Evolutionary conservation across 2,888 invertebrate genomes (phyloP).

Genomic region (Elaeidobius kamerunicus): DNA sequence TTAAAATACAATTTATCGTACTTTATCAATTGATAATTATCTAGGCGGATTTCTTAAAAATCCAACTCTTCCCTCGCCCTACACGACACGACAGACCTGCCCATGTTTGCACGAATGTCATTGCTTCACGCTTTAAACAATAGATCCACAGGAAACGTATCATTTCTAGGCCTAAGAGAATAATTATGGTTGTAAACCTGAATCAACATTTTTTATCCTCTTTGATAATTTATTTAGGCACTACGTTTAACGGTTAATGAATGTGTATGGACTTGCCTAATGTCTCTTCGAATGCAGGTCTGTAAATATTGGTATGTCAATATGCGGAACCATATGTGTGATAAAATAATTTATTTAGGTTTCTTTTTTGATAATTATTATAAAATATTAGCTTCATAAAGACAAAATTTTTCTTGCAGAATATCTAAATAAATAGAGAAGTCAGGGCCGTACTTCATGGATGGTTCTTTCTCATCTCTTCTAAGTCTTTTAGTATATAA

Average conservation of each 20-base stretch:
- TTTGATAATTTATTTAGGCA: slow-evolving; percentile 13
- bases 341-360: no score
- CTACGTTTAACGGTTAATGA: slow-evolving; percentile 8
- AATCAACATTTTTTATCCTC: slow-evolving; percentile 25
- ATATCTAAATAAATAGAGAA: no score
- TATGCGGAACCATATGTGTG: no score
- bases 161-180: slow-evolving; percentile 31
- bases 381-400: no score
- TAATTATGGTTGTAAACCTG: slow-evolving; percentile 34
- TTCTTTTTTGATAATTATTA: no score
- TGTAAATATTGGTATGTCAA: no score
- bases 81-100: slow-evolving; percentile 26
- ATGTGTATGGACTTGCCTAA: slow-evolving; percentile 6
- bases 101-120: slow-evolving; percentile 35
- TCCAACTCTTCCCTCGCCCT: slow-evolving; percentile 20
- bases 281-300: no score
- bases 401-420: no score
- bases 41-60: slow-evolving; percentile 12
- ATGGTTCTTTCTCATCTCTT: no score
- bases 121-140: slow-evolving; percentile 34
- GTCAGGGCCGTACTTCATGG: no score
- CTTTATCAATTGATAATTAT: slow-evolving; percentile 19
- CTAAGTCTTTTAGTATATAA: no score
- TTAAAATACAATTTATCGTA: slow-evolving; percentile 3
- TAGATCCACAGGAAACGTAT: slow-evolving; percentile 34